A percentile compares a stretch with the other conserved stretches of the same genome.
These are phyloP conservation scores for Crotophaga sulcirostris DNA, from an alignment of 2,113 vertebrate species.

Conservation along the genomic window DNA sequence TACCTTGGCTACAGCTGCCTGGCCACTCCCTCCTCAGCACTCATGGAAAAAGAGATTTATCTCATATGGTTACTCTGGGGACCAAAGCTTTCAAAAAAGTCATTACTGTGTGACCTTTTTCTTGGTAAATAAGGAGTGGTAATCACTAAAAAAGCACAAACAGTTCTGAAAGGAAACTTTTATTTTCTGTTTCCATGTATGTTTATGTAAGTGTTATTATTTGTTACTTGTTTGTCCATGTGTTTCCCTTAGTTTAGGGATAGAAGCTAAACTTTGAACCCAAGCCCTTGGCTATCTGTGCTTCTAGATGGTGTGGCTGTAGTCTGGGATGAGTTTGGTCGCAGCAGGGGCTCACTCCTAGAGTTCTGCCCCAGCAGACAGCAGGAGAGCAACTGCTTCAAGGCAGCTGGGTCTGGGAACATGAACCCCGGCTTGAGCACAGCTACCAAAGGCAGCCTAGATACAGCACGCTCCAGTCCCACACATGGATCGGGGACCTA, in stretches of 20 bases:
- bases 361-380: not conserved
- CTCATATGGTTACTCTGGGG: conserved; percentile 2
- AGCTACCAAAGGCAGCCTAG: not conserved
- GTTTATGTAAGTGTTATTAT: not conserved
- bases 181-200: not conserved
- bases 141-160: conserved; percentile 35
- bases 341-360: not conserved
- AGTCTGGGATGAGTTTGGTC: not conserved
- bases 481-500: not conserved
- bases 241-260: not conserved
- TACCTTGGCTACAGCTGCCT: not conserved
- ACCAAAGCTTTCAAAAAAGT: conserved; percentile 21
- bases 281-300: not conserved
- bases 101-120: not conserved
- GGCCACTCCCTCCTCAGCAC: not conserved
- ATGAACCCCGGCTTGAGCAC: not conserved
- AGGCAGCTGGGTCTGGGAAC: conserved; percentile 14
- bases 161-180: conserved; percentile 10
- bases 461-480: not conserved
- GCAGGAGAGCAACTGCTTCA: not conserved
- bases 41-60: not conserved
- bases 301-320: not conserved
- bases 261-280: not conserved
- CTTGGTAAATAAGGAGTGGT: conserved; percentile 53
- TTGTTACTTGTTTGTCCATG: not conserved